Base-by-base conservation (phyloP, 2,888 invertebrate species). In the Phaonia tiefii region DNA sequence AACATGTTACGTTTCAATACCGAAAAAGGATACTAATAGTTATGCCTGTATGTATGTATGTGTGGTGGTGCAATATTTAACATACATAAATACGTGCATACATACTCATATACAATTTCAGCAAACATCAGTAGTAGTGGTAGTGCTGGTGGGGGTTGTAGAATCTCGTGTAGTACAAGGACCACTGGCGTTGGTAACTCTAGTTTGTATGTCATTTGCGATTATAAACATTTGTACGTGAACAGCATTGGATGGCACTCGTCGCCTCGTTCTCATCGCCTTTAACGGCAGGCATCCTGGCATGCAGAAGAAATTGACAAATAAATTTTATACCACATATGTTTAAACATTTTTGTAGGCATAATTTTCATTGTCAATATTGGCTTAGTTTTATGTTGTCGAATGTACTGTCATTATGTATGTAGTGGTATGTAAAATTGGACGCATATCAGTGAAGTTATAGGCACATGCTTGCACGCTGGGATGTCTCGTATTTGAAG, bases 271-370 rank as follows among this genome's bases (percentile, higher is more conserved):
- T 31, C 2, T 7, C 31, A 31, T 31, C 31, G 15, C n/a, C 4
- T 51, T n/a, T n/a, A n/a, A n/a, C n/a, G n/a, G 22, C n/a, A 7
- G 7, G 20, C 20, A 51, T 42, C 17, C 22, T 54, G 39, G 37
- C 11, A 5, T n/a, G 2, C 42, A 65, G 83, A 84, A 82, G 83
- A 85, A 86, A 86, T 85, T 87, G 86, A 82, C 79, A 80, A 83
- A 81, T 78, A 83, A 80, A 83, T 81, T 80, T 49, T 54, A 51
- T 70, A 80, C 65, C 83, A 83, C 82, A 82, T 75, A 86, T 88
- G 88, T 85, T 77, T 37, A 86, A 86, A 88, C 86, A 87, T 88
- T 88, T 86, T 88, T 86, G 86, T 83, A 84, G 85, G 85, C 87
- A 88, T 88, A 88, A 88, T 88, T 88, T 89, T 84, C 86, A 84